Evolutionary conservation across 2,797 vertebrate species (phyloP).

Genomic region (Lagocephalus sceleratus): DNA sequence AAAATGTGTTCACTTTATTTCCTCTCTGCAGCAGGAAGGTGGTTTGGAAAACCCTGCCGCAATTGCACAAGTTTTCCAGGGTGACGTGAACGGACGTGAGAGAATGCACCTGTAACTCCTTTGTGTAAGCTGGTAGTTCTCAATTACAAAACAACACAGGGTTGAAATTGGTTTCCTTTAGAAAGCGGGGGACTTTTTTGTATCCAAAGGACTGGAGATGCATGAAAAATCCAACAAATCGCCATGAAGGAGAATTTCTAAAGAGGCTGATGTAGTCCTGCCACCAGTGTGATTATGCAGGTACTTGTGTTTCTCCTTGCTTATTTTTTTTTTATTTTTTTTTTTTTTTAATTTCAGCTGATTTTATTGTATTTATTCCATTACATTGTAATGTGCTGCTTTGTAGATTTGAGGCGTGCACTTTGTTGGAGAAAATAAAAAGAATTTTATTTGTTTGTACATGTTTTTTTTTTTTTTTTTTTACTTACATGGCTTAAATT

Average conservation of each 20-base stretch:
- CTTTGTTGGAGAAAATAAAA: conserved; percentile 83
- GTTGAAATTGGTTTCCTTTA: conserved; percentile 52
- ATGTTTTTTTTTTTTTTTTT: conserved; percentile 72
- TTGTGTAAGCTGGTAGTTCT: conserved; percentile 61
- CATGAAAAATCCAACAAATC: conserved; percentile 41
- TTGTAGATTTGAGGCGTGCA: conserved; percentile 87
- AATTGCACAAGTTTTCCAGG: conserved; percentile 75
- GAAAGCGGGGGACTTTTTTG: conserved; percentile 27
- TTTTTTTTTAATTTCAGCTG: conserved; percentile 71
- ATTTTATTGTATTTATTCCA: conserved; percentile 91
- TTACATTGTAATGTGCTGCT: conserved; percentile 88
- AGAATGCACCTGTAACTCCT: conserved; percentile 60
- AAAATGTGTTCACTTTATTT: conserved; percentile 72
- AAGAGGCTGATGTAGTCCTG: conserved; percentile 69
- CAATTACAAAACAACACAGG: conserved; percentile 39
- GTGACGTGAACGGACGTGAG: conserved; percentile 65
- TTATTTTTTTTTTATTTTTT: conserved; percentile 76
- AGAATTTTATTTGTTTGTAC: conserved; percentile 80
- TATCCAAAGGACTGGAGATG: conserved; percentile 32
- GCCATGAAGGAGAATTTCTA: conserved; percentile 56
- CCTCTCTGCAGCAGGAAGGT: conserved; percentile 59
- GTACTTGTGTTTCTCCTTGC: conserved; percentile 74
- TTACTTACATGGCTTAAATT: conserved; percentile 33
- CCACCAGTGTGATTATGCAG: conserved; percentile 76
- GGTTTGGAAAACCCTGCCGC: conserved; percentile 53